A percentile compares a stretch with the other conserved stretches of the same genome.
phyloP scores from a whole-genome alignment of 1,140 invertebrate genomes.

The Lepidurus arcticus region DNA sequence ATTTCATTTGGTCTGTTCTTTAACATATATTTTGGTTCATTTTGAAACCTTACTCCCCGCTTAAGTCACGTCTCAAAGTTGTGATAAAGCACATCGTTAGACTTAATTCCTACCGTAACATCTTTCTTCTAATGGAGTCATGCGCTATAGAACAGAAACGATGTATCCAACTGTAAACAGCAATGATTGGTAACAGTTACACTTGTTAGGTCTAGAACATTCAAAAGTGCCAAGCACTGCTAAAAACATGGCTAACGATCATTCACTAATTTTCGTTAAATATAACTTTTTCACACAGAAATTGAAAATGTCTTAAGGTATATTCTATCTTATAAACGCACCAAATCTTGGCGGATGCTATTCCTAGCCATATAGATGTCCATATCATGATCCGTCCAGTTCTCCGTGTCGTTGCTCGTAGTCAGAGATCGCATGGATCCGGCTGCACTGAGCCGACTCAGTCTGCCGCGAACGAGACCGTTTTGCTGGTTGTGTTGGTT shows the following conservation, averaged over 20 bases:
- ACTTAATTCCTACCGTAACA: too few species aligned
- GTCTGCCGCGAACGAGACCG: conserved; percentile 7
- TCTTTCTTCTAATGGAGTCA: too few species aligned
- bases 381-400: conserved; percentile 93
- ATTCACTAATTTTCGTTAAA: background rate
- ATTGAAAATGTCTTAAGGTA: background rate
- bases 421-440: conserved; percentile 38
- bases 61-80: too few species aligned
- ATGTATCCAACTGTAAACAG: too few species aligned
- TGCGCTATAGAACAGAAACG: too few species aligned
- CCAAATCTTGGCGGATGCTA: conserved; percentile 72
- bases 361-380: conserved; percentile 90
- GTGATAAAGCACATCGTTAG: too few species aligned
- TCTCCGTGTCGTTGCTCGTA: conserved; percentile 66
- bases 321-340: conserved; percentile 60
- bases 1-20: too few species aligned
- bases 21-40: too few species aligned
- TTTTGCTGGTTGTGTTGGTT: conserved; percentile 5
- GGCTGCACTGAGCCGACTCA: conserved; percentile 36
- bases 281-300: background rate
- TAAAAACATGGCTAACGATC: background rate
- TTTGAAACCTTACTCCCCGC: too few species aligned
- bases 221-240: background rate
- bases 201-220: background rate
- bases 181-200: background rate